Evolutionary conservation across 2,888 invertebrate species (phyloP).

Genomic region (Calameuta pallipes): DNA sequence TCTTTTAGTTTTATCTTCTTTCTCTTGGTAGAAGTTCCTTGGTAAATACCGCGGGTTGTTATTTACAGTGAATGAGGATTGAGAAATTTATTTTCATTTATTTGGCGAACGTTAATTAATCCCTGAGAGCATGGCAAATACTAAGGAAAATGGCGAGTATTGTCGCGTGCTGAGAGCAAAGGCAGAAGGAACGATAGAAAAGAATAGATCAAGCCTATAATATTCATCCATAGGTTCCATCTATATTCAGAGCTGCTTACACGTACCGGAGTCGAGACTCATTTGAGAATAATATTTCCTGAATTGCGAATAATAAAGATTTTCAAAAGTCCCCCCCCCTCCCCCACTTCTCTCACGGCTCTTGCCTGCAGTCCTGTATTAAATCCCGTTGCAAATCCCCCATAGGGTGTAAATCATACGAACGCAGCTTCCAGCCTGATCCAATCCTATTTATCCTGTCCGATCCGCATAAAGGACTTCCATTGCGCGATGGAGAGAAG

Average conservation of each 20-base stretch:
- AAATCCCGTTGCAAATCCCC: too few species aligned
- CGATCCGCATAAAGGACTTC: too few species aligned
- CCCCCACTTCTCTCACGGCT: too few species aligned
- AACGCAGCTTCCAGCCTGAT: too few species aligned
- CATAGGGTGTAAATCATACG: too few species aligned
- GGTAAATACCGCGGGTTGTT: background rate
- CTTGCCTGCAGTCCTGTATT: too few species aligned
- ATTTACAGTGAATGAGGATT: background rate
- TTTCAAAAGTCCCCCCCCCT: too few species aligned
- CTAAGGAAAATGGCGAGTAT: background rate
- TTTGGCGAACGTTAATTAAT: slow-evolving; percentile 33
- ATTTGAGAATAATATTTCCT: background rate
- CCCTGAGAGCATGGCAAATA: slow-evolving; percentile 33
- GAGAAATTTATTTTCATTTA: slow-evolving; percentile 31
- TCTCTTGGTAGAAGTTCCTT: too few species aligned
- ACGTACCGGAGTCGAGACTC: background rate
- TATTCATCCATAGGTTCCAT: background rate
- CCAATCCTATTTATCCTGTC: too few species aligned
- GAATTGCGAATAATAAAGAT: background rate
- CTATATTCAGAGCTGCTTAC: background rate
- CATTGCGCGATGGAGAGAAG: too few species aligned
- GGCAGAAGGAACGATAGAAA: background rate
- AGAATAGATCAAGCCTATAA: background rate
- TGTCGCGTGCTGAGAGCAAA: too few species aligned
- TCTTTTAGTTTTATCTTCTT: too few species aligned